Evolutionary conservation across 2,113 vertebrate species (phyloP).

Genomic region (Ploceus nigricollis): DNA sequence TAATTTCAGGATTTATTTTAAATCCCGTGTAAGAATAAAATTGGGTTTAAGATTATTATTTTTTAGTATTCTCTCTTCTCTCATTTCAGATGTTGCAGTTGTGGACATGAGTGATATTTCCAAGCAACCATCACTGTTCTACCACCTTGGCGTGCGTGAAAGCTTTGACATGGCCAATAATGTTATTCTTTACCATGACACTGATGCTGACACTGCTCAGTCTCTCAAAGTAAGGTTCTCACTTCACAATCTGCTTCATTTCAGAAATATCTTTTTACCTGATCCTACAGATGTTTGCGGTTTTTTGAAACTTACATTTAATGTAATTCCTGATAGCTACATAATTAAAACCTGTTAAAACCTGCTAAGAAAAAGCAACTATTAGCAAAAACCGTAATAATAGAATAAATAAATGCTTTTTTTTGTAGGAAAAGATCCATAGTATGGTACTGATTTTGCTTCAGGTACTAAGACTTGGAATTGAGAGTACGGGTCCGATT

Average conservation of each 20-base stretch:
- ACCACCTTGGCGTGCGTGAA: conserved; percentile 93
- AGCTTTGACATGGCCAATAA: conserved; percentile 96
- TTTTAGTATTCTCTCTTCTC: neutral
- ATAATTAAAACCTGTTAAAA: neutral
- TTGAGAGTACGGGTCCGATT: neutral
- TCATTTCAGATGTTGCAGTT: conserved; percentile 87
- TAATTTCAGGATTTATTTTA: neutral
- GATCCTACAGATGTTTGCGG: neutral
- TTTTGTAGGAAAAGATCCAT: neutral
- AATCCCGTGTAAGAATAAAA: neutral
- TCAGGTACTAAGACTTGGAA: neutral
- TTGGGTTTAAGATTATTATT: rapidly evolving
- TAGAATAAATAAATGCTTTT: neutral
- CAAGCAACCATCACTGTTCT: conserved; percentile 90
- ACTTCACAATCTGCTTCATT: neutral
- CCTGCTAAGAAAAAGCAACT: neutral
- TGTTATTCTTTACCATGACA: conserved; percentile 92
- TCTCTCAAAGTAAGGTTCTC: conserved; percentile 85
- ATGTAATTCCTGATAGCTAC: neutral
- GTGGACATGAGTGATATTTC: conserved; percentile 95
- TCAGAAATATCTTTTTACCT: neutral
- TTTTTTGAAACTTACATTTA: neutral
- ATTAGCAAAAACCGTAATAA: neutral
- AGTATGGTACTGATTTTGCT: neutral
- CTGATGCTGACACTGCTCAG: conserved; percentile 84